Conservation (phyloP, 2,113 vertebrate species). For the Alexandromys fortis region DNA sequence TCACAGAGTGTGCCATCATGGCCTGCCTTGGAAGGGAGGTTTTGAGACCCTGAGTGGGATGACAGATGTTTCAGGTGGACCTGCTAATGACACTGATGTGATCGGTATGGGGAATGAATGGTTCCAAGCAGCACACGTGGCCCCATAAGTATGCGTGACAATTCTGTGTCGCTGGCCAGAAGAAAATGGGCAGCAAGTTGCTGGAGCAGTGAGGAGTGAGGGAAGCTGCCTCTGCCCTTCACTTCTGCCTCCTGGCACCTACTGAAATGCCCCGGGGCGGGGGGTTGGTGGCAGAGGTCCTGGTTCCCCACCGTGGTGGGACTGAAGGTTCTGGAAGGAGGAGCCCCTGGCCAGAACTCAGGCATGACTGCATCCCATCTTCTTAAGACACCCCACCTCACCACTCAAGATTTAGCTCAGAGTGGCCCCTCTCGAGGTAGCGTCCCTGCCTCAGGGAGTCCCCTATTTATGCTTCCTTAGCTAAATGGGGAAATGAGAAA, state of each 20-base stretch:
- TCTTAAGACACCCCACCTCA: not conserved
- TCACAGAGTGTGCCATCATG: not conserved
- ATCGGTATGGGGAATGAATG: not conserved
- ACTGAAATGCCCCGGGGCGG: accelerated
- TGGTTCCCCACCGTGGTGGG: too few species aligned
- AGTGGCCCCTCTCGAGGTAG: not conserved
- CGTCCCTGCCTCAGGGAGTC: not conserved
- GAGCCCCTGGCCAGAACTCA: not conserved
- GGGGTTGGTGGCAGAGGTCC: not conserved
- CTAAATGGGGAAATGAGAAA: not conserved
- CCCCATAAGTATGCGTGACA: not conserved
- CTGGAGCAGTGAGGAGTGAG: not conserved
- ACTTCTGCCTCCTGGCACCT: not conserved
- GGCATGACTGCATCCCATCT: not conserved
- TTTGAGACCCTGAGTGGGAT: not conserved
- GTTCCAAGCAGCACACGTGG: accelerated
- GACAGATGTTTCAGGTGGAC: not conserved
- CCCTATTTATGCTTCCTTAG: not conserved
- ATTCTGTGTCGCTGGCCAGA: not conserved
- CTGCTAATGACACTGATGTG: not conserved
- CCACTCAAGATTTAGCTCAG: not conserved
- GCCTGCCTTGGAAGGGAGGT: not conserved
- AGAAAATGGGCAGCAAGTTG: too few species aligned
- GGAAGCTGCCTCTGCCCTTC: not conserved
- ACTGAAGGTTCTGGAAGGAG: not conserved